Base-by-base conservation (phyloP, 2,888 invertebrate species). In the Junonia oenone region DNA sequence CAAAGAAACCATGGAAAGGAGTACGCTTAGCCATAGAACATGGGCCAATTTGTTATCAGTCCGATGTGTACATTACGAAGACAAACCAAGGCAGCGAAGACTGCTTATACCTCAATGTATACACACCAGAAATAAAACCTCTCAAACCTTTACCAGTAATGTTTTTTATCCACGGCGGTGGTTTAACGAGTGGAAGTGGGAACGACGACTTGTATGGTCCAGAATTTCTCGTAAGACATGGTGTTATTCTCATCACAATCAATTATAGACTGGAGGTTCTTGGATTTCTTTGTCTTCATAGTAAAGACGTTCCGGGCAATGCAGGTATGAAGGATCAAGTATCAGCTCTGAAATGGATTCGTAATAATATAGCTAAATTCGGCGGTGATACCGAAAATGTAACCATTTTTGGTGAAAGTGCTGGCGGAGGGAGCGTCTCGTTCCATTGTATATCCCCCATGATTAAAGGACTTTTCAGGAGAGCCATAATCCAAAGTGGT, bases 241-340 rank as follows among this genome's bases (percentile, higher is more conserved):
- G 68, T 13, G 72, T 89, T 0, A 63, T 89, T 2, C 62, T 88
- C 0, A 83, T 90, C 4, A 87, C 88, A 0, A 50, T 85, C 1
- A 90, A 90, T 60, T 89, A 87, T 57, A 76, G 90, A 60, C 65
- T 88, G 1, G 83, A 77, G 52, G 69, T 71, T 0, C 65, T 89
- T 0, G 89, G 90, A 1, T 89, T 83, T 40, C 75, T 90, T 0
- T 75, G 73, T 4, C 66, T 89, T 0, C 75, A 81, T 11, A 80
- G 78, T 0, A 66, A 75, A 62, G 86, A 90, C 0, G 69, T 83
- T 1, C 84, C 89, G 6, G 53, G 46, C 14, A 58, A 84, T 50
- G 78, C 80, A 31, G 83, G 83, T 0, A 68, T 84, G 54, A 84
- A 81, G 56, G 83, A 84, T 54, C 83, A 83, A 66, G 77, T 78